Conservation (phyloP, 2,888 invertebrate species). For the Acanthacorydalis orientalis region DNA sequence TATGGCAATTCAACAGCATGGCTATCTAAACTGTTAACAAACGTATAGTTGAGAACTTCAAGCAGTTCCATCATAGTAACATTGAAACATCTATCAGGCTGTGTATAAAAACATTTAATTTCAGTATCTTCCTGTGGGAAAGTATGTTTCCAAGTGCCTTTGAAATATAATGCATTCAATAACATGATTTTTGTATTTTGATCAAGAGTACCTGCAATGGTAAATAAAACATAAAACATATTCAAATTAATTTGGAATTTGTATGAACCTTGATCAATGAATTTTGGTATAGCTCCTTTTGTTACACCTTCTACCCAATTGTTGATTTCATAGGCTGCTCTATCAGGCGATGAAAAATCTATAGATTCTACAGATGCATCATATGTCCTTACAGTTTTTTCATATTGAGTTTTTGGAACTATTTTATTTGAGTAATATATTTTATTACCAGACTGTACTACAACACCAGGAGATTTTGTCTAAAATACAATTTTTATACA, state of each 20-base stretch:
- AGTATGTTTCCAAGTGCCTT: conserved; percentile 55
- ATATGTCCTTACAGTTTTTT: conserved; percentile 23
- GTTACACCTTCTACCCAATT: conserved; percentile 40
- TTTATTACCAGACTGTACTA: conserved; percentile 30
- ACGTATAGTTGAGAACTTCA: conserved; percentile 41
- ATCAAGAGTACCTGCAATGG: conserved; percentile 29
- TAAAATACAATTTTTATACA: not conserved
- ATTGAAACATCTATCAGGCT: conserved; percentile 38
- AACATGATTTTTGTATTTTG: conserved; percentile 44
- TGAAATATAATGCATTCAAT: conserved; percentile 63
- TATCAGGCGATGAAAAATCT: not conserved
- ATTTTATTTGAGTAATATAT: conserved; percentile 30
- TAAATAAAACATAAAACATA: not conserved
- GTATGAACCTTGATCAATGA: conserved; percentile 34
- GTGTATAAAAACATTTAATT: conserved; percentile 43
- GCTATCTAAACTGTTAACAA: conserved; percentile 43
- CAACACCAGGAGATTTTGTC: not conserved
- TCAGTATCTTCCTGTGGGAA: conserved; percentile 38
- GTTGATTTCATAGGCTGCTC: conserved; percentile 34
- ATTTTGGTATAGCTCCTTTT: conserved; percentile 32
- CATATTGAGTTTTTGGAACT: conserved; percentile 27
- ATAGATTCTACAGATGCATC: conserved; percentile 28
- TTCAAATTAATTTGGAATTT: conserved; percentile 3
- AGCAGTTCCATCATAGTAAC: conserved; percentile 50
- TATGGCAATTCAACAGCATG: conserved; percentile 58